These are phyloP conservation scores for Heloderma charlesbogerti DNA, from an alignment of 2,113 vertebrate species.

Conservation along the genomic window DNA sequence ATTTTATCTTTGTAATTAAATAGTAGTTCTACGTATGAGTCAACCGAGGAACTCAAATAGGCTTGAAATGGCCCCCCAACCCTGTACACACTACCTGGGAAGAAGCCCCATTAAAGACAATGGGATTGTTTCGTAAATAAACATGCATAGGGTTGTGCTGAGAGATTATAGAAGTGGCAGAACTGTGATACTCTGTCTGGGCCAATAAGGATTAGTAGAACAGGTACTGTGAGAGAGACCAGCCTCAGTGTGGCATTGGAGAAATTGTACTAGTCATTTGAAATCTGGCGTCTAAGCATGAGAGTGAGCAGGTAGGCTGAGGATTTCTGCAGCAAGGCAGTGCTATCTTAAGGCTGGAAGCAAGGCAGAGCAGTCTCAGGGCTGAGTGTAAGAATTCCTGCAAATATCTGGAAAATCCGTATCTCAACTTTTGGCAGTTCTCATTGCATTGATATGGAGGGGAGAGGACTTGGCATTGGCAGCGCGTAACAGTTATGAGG, in stretches of 20 bases:
- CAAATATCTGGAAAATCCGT: not conserved
- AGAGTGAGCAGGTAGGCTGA: not conserved
- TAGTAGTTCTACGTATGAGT: not conserved
- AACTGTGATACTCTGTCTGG: not conserved
- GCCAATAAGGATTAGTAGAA: not conserved
- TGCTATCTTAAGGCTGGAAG: not conserved
- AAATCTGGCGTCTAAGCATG: not conserved
- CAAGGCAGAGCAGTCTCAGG: not conserved
- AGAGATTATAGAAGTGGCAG: not conserved
- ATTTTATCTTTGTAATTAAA: constrained; percentile 11
- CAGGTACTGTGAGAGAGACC: not conserved
- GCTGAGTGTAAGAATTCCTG: not conserved
- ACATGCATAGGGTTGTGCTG: not conserved
- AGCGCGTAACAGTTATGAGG: not conserved
- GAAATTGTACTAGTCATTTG: not conserved
- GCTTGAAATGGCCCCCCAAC: not conserved
- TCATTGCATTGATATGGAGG: not conserved
- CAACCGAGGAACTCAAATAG: not conserved
- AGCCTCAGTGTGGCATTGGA: not conserved
- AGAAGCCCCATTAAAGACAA: not conserved
- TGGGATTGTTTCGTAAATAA: not conserved
- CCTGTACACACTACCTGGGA: not conserved
- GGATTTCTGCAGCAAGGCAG: not conserved
- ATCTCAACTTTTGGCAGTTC: not conserved
- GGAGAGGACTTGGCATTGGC: not conserved